These are phyloP conservation scores for Pachyrhynchus sulphureomaculatus DNA, from an alignment of 1,140 invertebrate species.

Conservation along the genomic window DNA sequence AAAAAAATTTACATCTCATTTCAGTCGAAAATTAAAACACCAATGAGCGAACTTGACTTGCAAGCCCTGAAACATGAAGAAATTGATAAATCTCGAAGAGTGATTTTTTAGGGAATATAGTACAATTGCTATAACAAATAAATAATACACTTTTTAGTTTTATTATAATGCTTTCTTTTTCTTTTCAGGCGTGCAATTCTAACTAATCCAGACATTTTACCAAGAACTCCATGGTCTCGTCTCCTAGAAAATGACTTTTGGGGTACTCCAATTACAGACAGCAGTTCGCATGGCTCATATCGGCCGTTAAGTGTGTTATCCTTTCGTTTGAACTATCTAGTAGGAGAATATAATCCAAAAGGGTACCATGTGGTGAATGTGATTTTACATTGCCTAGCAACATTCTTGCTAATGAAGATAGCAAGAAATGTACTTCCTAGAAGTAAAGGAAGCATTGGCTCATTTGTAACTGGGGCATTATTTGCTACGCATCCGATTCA, in stretches of 20 bases:
- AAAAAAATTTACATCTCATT: too few relatives aligned
- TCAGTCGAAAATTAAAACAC: too few relatives aligned
- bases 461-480: slow-evolving; percentile 77
- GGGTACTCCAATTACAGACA: slow-evolving; percentile 83
- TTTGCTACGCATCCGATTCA: slow-evolving; percentile 97
- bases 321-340: slow-evolving; percentile 86
- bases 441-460: slow-evolving; percentile 61
- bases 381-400: slow-evolving; percentile 79
- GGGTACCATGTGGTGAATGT: slow-evolving; percentile 92
- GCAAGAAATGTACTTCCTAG: slow-evolving; percentile 65
- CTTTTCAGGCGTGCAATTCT: slow-evolving; percentile 82
- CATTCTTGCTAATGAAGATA: slow-evolving; percentile 74
- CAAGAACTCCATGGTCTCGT: slow-evolving; percentile 70
- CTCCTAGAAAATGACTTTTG: slow-evolving; percentile 87
- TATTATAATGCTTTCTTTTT: too few relatives aligned
- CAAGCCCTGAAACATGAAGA: too few relatives aligned
- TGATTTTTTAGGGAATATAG: too few relatives aligned
- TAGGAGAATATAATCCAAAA: slow-evolving; percentile 85
- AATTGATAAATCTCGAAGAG: too few relatives aligned
- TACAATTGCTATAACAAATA: too few relatives aligned
- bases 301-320: slow-evolving; percentile 88
- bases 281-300: slow-evolving; percentile 90
- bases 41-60: too few relatives aligned
- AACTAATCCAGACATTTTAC: slow-evolving; percentile 81
- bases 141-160: too few relatives aligned